Base-by-base conservation (phyloP, 1,140 invertebrate genomes). In the Pogonus chalceus region DNA sequence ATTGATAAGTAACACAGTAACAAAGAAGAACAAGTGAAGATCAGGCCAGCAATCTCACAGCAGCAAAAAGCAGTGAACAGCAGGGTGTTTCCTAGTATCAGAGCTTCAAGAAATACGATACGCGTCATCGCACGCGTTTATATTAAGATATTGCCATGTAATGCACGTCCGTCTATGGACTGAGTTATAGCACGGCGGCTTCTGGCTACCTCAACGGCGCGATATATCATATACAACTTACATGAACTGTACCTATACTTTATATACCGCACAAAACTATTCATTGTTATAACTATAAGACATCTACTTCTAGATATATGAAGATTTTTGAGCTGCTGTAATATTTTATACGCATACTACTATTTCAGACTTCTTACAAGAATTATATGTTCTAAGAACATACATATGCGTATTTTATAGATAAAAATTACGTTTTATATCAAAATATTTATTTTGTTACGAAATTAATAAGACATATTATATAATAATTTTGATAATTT, bases 101-200 rank as follows among this genome's bases (percentile, higher is more conserved):
- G 20, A 49, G 22, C 47, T 23, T 20, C 9, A 21, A 49, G 47
- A 49, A 49, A 49, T 49, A 23, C 47, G 22, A 23, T 23, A 49
- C 22, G 22, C 47, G 20, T 49, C 47, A 23, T 49, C 20, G 47
- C 47, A 20, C 22, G 20, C 22, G 22, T 49, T 21, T 18, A 49
- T 49, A 49, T 49, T 21, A 49, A 49, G 47, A 49, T 23, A 49
- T 49, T 23, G 47, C 47, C 47, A 49, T 49, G 47, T 49, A 49
- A 10, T 49, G 16, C 47, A 49, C 47, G 47, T 49, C 22, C 22
- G 22, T 22, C 20, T 49, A 9, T 43, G 10, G 10, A 23, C 47
- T 49, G 22, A 49, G 20, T 49, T 49, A 49, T 49, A 16, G 22
- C 22, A 7, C 18, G 21, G 37, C 37, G 37, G 37, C 37, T 43